A percentile compares a stretch with the other conserved stretches of the same genome.
These are phyloP conservation scores for Perca fluviatilis DNA, from an alignment of 2,113 vertebrate genomes.

Conservation along the genomic window DNA sequence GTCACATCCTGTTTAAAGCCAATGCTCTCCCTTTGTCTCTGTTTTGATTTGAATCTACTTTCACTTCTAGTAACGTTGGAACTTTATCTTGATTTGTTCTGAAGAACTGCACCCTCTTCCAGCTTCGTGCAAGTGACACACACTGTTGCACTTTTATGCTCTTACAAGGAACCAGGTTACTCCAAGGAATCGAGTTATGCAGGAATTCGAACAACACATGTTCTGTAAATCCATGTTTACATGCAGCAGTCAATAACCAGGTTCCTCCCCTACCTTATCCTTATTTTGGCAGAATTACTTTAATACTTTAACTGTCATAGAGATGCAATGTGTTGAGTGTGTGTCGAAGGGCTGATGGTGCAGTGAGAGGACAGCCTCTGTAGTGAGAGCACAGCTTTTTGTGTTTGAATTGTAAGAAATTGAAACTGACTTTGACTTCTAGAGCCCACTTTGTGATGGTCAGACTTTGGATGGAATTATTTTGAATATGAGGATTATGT, in stretches of 20 bases:
- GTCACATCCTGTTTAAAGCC: constrained; percentile 33
- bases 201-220: background rate
- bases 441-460: background rate
- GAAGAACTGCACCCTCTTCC: constrained; percentile 21
- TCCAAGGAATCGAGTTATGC: background rate
- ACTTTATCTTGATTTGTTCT: background rate
- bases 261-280: background rate
- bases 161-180: background rate
- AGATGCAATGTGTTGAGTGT: background rate
- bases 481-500: background rate
- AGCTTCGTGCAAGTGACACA: constrained; percentile 1
- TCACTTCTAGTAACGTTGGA: background rate
- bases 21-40: background rate
- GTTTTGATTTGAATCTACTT: constrained; percentile 9
- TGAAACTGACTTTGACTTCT: background rate
- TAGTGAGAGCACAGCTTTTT: background rate
- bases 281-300: background rate
- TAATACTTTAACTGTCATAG: background rate
- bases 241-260: background rate
- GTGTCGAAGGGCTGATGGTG: background rate
- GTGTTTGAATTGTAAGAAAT: background rate
- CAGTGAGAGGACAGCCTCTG: background rate
- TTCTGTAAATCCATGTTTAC: background rate
- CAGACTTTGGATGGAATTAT: background rate
- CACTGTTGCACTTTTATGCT: background rate